Conservation (phyloP, 2,888 invertebrate genomes). For the Chrysopilus asiliformis region DNA sequence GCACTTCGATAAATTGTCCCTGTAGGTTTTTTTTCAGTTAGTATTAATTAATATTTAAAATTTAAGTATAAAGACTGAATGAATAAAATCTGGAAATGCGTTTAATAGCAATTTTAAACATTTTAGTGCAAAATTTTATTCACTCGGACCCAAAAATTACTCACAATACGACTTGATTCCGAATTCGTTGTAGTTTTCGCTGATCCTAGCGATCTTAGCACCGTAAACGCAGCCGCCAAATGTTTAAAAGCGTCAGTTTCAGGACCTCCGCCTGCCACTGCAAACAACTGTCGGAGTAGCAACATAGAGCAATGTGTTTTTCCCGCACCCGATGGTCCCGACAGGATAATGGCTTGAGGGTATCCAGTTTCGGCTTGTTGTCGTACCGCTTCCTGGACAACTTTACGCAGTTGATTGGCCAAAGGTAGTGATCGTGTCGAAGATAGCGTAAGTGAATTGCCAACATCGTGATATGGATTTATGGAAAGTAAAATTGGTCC, state of each 20-base stretch:
- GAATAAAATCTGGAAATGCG: neutral
- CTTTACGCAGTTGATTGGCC: conserved; percentile 71
- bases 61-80: conserved; percentile 4
- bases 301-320: conserved; percentile 90
- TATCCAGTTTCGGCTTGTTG: conserved; percentile 92
- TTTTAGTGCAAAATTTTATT: too few relatives aligned
- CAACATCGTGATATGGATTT: conserved; percentile 78
- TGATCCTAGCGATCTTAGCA: conserved; percentile 77
- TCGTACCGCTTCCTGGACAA: conserved; percentile 82
- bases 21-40: too few relatives aligned
- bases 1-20: conserved; percentile 94
- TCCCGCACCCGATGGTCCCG: conserved; percentile 82
- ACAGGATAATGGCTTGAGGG: conserved; percentile 87
- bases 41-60: too few relatives aligned
- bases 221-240: conserved; percentile 88
- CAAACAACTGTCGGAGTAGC: conserved; percentile 78
- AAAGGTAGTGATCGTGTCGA: conserved; percentile 60
- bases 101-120: neutral
- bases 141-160: too few relatives aligned
- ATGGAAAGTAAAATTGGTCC: conserved; percentile 83
- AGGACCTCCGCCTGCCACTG: conserved; percentile 85
- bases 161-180: conserved; percentile 85
- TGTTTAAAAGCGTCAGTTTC: conserved; percentile 95
- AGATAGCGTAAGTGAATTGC: conserved; percentile 75
- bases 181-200: conserved; percentile 83